Conservation (phyloP, 2,888 invertebrate species). For the Yponomeuta cagnagella region DNA sequence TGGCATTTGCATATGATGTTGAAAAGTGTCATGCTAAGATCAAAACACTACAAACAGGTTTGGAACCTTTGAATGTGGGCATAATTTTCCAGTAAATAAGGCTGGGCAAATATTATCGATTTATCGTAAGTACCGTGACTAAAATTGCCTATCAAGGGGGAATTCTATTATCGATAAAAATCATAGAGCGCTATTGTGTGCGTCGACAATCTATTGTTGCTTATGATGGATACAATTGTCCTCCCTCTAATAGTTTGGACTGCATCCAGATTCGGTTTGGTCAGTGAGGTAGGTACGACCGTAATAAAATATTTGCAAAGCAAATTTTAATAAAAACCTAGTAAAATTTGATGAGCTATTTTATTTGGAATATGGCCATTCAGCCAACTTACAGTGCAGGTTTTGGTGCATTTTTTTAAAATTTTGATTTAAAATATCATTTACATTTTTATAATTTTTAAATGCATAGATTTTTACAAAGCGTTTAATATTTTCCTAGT, state of each 20-base stretch:
- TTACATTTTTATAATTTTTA: background rate
- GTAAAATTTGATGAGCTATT: too few species aligned
- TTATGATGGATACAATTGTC: conserved; percentile 50
- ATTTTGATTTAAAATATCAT: background rate
- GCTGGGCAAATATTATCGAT: background rate
- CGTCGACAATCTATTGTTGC: conserved; percentile 33
- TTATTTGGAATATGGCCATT: too few species aligned
- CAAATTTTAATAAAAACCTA: too few species aligned
- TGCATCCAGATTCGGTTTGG: conserved; percentile 6
- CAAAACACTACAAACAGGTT: too few species aligned
- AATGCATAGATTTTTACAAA: background rate
- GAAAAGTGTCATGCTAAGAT: too few species aligned
- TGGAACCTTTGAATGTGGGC: too few species aligned
- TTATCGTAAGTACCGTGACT: background rate
- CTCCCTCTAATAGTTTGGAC: conserved; percentile 38
- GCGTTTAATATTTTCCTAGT: background rate
- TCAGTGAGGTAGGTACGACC: background rate
- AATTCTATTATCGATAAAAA: conserved; percentile 3
- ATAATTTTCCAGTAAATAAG: conserved; percentile 2
- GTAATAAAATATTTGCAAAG: too few species aligned
- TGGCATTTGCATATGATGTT: too few species aligned
- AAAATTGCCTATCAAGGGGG: background rate
- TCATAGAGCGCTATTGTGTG: background rate
- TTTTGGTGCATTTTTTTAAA: background rate
- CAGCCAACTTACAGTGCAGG: too few species aligned